phyloP scores from a whole-genome alignment of 2,113 vertebrate species.

The Gallinago undulata region DNA sequence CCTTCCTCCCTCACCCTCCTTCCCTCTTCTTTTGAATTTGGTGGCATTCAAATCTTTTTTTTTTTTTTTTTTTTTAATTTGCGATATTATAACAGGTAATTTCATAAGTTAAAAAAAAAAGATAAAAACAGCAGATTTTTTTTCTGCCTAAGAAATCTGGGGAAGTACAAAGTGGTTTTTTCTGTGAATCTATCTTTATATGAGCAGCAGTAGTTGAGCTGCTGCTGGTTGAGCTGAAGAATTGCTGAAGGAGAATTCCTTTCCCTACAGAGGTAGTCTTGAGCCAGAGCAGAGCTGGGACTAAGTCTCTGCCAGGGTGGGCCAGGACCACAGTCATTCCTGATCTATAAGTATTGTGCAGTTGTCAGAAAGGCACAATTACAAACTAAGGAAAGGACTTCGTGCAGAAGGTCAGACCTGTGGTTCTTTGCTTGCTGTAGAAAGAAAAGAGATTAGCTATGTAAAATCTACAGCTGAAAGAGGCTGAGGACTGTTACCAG shows the following conservation, averaged over 20 bases:
- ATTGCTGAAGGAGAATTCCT: background rate
- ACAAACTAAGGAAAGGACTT: background rate
- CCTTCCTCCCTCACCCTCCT: background rate
- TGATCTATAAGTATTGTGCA: background rate
- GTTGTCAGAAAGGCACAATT: background rate
- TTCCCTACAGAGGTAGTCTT: background rate
- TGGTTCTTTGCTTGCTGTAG: background rate
- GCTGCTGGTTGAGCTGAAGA: background rate
- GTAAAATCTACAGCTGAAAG: background rate
- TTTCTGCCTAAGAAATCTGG: background rate
- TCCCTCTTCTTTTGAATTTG: background rate
- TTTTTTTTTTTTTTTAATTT: background rate
- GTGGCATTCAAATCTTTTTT: background rate
- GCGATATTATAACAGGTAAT: background rate
- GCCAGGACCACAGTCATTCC: rapidly evolving
- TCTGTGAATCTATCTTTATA: background rate
- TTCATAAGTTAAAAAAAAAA: background rate
- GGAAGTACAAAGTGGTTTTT: background rate
- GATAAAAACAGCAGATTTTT: background rate
- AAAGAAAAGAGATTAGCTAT: background rate
- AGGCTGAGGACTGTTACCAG: background rate
- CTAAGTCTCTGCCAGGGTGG: background rate
- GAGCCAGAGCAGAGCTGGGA: background rate
- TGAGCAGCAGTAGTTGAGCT: background rate
- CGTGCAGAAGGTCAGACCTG: background rate